These are phyloP conservation scores for Stenurella melanura DNA, from an alignment of 2,888 invertebrate species.

Conservation along the genomic window DNA sequence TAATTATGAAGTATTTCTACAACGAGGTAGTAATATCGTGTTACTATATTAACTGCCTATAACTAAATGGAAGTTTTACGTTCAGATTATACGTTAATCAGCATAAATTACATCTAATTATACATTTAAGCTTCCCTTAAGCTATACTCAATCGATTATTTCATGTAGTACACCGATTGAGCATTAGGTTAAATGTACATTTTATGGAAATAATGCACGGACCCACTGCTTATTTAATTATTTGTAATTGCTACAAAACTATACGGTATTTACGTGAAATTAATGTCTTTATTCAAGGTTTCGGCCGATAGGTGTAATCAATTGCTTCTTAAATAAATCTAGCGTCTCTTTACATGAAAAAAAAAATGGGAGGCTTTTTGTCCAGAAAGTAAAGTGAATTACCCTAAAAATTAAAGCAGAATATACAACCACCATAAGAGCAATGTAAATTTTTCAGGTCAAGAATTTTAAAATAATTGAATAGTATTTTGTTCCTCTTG, in stretches of 20 bases:
- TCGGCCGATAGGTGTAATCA: background rate
- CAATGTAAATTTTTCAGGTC: no score
- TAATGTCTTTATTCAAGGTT: background rate
- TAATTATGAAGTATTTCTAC: background rate
- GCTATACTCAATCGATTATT: background rate
- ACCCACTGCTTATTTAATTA: background rate
- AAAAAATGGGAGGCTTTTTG: no score
- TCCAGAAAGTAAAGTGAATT: no score
- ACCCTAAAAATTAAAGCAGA: no score
- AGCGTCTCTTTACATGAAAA: no score
- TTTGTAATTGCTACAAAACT: background rate
- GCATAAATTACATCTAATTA: background rate
- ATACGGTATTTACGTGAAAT: background rate
- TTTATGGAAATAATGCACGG: conserved; percentile 3
- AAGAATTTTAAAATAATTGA: no score
- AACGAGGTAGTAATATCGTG: conserved; percentile 3
- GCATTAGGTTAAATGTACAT: background rate
- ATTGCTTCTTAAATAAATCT: no score
- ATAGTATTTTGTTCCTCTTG: no score
- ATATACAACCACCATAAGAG: no score
- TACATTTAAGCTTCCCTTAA: conserved; percentile 1
- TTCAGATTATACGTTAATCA: background rate
- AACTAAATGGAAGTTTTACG: conserved; percentile 3
- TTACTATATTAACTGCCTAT: background rate
- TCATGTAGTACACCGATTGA: background rate